Conservation (phyloP, 1,140 invertebrate genomes). For the Drosophila pectinifera region DNA sequence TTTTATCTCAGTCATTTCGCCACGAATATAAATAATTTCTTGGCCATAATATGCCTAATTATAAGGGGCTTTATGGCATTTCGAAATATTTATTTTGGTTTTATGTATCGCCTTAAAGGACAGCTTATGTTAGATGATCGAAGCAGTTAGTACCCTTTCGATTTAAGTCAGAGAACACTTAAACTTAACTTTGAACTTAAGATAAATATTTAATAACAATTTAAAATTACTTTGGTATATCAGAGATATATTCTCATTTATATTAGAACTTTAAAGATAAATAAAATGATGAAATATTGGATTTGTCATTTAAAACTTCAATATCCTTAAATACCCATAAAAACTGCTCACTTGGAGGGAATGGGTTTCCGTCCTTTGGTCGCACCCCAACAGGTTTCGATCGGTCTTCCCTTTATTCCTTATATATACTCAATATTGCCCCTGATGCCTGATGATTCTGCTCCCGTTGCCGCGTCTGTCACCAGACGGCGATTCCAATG, state of each 20-base stretch:
- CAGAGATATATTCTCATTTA: too few species aligned
- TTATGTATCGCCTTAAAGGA: constrained; percentile 16
- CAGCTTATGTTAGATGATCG: too few species aligned
- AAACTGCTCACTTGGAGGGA: neutral
- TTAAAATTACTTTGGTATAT: too few species aligned
- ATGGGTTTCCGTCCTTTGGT: constrained; percentile 14
- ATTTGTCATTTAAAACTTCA: too few species aligned
- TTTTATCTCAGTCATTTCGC: constrained; percentile 56
- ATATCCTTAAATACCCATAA: neutral
- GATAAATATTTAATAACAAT: too few species aligned
- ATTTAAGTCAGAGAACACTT: too few species aligned
- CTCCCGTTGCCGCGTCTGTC: constrained; percentile 50
- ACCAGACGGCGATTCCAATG: constrained; percentile 46
- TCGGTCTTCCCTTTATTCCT: neutral
- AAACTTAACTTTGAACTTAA: too few species aligned
- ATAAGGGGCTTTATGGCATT: constrained; percentile 57
- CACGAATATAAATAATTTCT: constrained; percentile 53
- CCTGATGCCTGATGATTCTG: constrained; percentile 3
- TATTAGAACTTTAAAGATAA: too few species aligned
- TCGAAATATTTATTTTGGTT: constrained; percentile 51
- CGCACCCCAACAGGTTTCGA: constrained; percentile 21
- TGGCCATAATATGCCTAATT: constrained; percentile 66
- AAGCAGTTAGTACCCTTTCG: neutral
- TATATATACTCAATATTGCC: constrained; percentile 4
- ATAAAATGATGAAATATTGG: too few species aligned